phyloP scores from a whole-genome alignment of 2,888 invertebrate genomes.

The Metacarcinus magister region DNA sequence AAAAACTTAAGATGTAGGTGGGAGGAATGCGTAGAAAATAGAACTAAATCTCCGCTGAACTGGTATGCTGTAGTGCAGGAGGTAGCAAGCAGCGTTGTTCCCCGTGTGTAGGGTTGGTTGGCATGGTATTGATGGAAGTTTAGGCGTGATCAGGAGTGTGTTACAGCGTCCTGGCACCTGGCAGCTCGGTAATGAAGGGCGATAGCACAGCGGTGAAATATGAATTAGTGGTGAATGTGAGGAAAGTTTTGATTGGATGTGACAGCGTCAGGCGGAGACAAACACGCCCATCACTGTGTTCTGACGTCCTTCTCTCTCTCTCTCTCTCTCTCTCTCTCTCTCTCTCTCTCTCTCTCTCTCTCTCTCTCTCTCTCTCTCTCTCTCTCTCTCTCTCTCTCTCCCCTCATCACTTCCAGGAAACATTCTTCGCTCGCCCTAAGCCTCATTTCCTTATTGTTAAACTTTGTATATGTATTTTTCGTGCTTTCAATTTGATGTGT shows the following conservation, averaged over 20 bases:
- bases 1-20: too few species aligned
- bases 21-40: too few species aligned
- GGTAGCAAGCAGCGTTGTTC: background rate
- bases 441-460: background rate
- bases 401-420: background rate
- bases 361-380: background rate
- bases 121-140: background rate
- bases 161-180: background rate
- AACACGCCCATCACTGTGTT: too few species aligned
- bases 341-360: background rate
- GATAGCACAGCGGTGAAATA: conserved; percentile 14
- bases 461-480: too few species aligned
- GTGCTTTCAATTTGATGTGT: too few species aligned
- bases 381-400: background rate
- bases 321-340: background rate
- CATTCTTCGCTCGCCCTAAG: background rate
- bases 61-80: too few species aligned
- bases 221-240: conserved; percentile 4
- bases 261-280: background rate
- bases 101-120: background rate
- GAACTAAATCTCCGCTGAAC: too few species aligned
- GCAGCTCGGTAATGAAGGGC: background rate
- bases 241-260: conserved; percentile 21
- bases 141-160: background rate
- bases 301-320: background rate